A percentile compares a stretch with the other conserved stretches of the same genome.
phyloP scores from a whole-genome alignment of 2,113 vertebrate species.

The Solea solea region DNA sequence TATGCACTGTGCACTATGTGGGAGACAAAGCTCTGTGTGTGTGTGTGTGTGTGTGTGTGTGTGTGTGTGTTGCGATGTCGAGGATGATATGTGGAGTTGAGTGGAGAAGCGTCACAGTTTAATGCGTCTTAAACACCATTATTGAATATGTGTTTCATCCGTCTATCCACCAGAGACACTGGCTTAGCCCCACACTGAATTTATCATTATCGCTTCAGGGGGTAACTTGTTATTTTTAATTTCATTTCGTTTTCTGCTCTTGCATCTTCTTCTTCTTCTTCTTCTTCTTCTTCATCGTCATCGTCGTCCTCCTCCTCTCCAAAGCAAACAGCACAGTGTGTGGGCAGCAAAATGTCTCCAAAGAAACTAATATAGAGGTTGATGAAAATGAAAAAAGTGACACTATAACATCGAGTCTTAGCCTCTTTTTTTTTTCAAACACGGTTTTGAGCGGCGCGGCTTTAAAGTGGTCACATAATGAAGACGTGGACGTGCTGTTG shows the following conservation, averaged over 20 bases:
- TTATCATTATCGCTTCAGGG: conserved; percentile 58
- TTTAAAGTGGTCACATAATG: neutral
- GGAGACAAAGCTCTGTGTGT: conserved; percentile 70
- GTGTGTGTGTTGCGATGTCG: conserved; percentile 21
- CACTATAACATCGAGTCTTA: conserved; percentile 3
- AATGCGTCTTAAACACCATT: neutral
- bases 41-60: no score
- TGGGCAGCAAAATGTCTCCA: conserved; percentile 58
- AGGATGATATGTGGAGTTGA: conserved; percentile 28
- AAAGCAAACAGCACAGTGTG: conserved; percentile 51
- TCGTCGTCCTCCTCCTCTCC: neutral
- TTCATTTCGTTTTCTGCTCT: conserved; percentile 25
- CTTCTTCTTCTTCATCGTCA: no score
- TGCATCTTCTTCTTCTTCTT: conserved; percentile 7
- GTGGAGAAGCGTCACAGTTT: neutral
- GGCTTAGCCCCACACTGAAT: conserved; percentile 43
- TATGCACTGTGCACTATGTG: conserved; percentile 65
- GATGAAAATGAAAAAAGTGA: conserved; percentile 39
- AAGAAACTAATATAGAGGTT: conserved; percentile 46
- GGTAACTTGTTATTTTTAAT: conserved; percentile 64
- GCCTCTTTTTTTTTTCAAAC: neutral
- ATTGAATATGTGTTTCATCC: conserved; percentile 9
- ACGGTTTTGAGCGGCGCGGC: neutral
- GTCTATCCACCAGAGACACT: conserved; percentile 33
- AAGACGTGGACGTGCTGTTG: neutral